phyloP scores from a whole-genome alignment of 2,888 invertebrate genomes.

The Brachynemurus nebulosus region DNA sequence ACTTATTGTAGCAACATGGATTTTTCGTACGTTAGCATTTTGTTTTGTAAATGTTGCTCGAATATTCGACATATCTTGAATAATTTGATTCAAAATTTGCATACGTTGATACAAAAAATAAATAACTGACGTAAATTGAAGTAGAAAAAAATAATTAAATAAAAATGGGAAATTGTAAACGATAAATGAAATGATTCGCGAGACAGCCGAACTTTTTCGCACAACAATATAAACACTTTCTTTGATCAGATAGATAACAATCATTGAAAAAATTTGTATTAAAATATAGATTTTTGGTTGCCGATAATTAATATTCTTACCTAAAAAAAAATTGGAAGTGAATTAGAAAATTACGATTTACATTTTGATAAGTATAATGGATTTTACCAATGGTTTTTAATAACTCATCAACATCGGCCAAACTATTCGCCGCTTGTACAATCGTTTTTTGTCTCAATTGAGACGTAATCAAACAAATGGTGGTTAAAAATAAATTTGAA shows the following conservation, averaged over 20 bases:
- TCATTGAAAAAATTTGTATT: not conserved
- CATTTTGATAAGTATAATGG: not conserved
- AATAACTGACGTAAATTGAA: not conserved
- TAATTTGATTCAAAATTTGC: not conserved
- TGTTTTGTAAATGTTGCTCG: too few relatives aligned
- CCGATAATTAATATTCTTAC: not conserved
- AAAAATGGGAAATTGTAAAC: constrained; percentile 1
- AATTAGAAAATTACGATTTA: not conserved
- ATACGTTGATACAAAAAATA: not conserved
- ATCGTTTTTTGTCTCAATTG: not conserved
- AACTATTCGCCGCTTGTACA: not conserved
- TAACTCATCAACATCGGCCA: not conserved
- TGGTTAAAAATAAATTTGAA: not conserved
- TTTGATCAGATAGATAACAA: constrained; percentile 1
- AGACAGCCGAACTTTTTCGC: not conserved
- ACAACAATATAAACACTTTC: not conserved
- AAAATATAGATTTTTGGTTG: not conserved
- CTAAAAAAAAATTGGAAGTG: not conserved
- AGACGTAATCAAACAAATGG: not conserved
- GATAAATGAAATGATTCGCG: not conserved
- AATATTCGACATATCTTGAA: not conserved
- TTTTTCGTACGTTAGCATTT: too few relatives aligned
- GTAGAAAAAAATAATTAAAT: not conserved
- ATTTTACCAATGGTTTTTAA: not conserved
- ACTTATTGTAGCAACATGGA: too few relatives aligned